These are phyloP conservation scores for Antennarius maculatus DNA, from an alignment of 2,797 vertebrate genomes.

Conservation along the genomic window DNA sequence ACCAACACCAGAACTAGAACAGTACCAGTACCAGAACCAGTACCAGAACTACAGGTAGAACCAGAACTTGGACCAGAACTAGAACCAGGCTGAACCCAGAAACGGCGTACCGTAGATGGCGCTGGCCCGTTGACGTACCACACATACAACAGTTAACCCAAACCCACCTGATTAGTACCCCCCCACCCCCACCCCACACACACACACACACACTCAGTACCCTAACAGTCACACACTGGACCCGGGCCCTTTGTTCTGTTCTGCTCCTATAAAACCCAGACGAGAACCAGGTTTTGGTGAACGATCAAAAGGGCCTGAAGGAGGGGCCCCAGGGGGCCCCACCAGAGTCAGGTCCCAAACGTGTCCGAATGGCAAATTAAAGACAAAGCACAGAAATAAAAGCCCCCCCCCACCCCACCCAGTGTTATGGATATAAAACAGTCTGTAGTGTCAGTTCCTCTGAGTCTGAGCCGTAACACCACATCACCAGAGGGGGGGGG, in stretches of 20 bases:
- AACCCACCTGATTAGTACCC: slow-evolving; percentile 59
- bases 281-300: slow-evolving; percentile 60
- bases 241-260: slow-evolving; percentile 42
- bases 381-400: slow-evolving; percentile 45
- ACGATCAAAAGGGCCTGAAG: slow-evolving; percentile 51
- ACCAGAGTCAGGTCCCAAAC: slow-evolving; percentile 60
- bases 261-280: slow-evolving; percentile 52
- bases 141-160: slow-evolving; percentile 56
- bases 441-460: slow-evolving; percentile 72
- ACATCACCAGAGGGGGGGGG: slow-evolving; percentile 53
- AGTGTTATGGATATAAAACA: slow-evolving; percentile 37
- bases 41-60: slow-evolving; percentile 71
- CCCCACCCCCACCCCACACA: slow-evolving; percentile 62
- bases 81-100: slow-evolving; percentile 24
- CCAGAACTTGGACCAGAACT: slow-evolving; percentile 62
- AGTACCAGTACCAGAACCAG: slow-evolving; percentile 71
- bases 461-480: slow-evolving; percentile 31
- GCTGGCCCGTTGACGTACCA: slow-evolving; percentile 64
- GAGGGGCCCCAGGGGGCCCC: slow-evolving; percentile 42
- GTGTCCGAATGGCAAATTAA: slow-evolving; percentile 51
- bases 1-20: slow-evolving; percentile 56
- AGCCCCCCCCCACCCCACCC: slow-evolving; percentile 30
- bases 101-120: slow-evolving; percentile 54
- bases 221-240: slow-evolving; percentile 65
- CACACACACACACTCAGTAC: slow-evolving; percentile 58